A percentile compares a stretch with the other conserved stretches of the same genome.
These are phyloP conservation scores for Aleiodes leptofemur DNA, from an alignment of 2,888 invertebrate genomes.

Conservation along the genomic window DNA sequence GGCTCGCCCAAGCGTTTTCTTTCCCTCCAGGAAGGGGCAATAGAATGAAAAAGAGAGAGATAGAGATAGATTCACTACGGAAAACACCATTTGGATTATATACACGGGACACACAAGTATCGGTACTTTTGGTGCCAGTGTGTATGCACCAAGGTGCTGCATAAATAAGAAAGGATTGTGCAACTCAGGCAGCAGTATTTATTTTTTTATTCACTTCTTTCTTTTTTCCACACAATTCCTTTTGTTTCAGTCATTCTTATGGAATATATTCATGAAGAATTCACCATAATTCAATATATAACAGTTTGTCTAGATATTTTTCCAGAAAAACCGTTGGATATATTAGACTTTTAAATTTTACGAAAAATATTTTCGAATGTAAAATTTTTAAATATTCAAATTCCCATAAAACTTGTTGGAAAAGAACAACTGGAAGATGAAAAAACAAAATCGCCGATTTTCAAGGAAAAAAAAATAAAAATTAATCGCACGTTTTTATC, in stretches of 20 bases:
- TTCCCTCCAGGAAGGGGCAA: conserved; percentile 8
- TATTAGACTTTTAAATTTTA: too few relatives aligned
- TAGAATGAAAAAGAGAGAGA: conserved; percentile 7
- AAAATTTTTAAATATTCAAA: too few relatives aligned
- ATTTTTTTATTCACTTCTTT: background rate
- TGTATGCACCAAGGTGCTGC: too few relatives aligned
- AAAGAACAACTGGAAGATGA: too few relatives aligned
- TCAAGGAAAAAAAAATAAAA: too few relatives aligned
- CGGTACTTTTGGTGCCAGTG: conserved; percentile 45
- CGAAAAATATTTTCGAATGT: background rate
- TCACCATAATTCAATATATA: conserved; percentile 1
- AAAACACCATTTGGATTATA: conserved; percentile 16
- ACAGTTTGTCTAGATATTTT: background rate
- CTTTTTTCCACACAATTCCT: background rate
- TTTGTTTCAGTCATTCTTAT: background rate
- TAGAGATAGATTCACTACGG: conserved; percentile 15
- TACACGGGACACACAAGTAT: conserved; percentile 37
- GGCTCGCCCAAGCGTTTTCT: conserved; percentile 28
- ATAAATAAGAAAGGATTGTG: conserved; percentile 4
- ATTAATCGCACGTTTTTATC: too few relatives aligned
- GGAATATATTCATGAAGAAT: background rate
- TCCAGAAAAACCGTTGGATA: too few relatives aligned
- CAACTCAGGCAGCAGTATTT: background rate
- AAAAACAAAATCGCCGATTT: too few relatives aligned
- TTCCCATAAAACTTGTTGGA: too few relatives aligned